These are phyloP conservation scores for Paramormyrops hopkinsi DNA, from an alignment of 2,797 vertebrate species.

Conservation along the genomic window DNA sequence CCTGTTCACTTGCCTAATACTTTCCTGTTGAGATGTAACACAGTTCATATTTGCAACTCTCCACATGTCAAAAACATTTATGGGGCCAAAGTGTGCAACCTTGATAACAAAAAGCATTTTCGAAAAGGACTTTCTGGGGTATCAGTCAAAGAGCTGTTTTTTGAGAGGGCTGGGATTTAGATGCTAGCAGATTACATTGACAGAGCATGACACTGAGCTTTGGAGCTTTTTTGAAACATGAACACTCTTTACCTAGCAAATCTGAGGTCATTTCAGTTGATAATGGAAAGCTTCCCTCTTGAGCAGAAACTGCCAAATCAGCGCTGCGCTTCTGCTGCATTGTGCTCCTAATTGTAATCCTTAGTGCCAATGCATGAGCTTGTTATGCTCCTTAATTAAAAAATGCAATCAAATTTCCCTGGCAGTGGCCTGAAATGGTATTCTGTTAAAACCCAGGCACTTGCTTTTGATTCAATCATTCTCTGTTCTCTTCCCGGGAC, in stretches of 20 bases:
- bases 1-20: neutral
- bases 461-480: conserved; percentile 58
- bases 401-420: conserved; percentile 62
- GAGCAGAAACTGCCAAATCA: conserved; percentile 53
- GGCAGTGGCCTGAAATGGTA: conserved; percentile 20
- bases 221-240: neutral
- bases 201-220: neutral
- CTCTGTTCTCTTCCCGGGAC: conserved; percentile 51
- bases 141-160: neutral
- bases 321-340: conserved; percentile 45
- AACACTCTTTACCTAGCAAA: neutral
- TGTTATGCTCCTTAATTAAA: conserved; percentile 64
- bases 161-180: neutral
- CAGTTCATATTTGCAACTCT: neutral
- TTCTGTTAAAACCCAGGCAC: conserved; percentile 46
- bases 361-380: conserved; percentile 58
- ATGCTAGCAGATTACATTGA: neutral
- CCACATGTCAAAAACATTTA: neutral
- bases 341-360: conserved; percentile 65
- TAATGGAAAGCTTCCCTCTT: conserved; percentile 44
- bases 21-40: neutral
- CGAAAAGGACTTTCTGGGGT: neutral
- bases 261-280: conserved; percentile 36
- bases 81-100: neutral
- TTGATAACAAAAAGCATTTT: neutral